A percentile compares a stretch with the other conserved stretches of the same genome.
These are phyloP conservation scores for Jaculus jaculus DNA, from an alignment of 2,113 vertebrate species.

Conservation along the genomic window DNA sequence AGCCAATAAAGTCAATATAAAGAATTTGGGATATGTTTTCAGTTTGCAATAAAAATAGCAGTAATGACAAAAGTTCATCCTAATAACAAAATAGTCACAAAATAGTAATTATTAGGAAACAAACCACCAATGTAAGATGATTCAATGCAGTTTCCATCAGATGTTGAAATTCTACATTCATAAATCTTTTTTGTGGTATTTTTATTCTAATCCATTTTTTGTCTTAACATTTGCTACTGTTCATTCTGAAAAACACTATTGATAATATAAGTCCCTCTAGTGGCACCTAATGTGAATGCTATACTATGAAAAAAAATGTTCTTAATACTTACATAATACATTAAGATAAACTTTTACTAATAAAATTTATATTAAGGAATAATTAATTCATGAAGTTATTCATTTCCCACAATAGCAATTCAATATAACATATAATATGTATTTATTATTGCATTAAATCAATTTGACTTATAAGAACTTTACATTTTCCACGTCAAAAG, in stretches of 20 bases:
- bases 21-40: not conserved
- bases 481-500: not conserved
- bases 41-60: not conserved
- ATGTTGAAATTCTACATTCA: constrained; percentile 30
- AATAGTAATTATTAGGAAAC: not conserved
- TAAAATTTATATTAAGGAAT: constrained; percentile 28
- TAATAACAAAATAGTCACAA: not conserved
- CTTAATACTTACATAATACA: not conserved
- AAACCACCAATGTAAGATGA: not conserved
- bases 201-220: constrained; percentile 61
- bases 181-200: not conserved
- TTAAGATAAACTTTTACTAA: not conserved
- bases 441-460: not conserved
- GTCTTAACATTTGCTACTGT: constrained; percentile 35
- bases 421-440: not conserved
- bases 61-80: not conserved
- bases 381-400: not conserved
- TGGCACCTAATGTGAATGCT: constrained; percentile 78
- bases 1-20: not conserved
- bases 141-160: constrained; percentile 11
- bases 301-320: constrained; percentile 46
- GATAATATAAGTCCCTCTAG: constrained; percentile 88
- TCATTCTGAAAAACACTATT: constrained; percentile 75
- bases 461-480: not conserved
- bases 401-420: not conserved